Base-by-base conservation (phyloP, 2,797 vertebrate species). In the Macrochelys suwanniensis region DNA sequence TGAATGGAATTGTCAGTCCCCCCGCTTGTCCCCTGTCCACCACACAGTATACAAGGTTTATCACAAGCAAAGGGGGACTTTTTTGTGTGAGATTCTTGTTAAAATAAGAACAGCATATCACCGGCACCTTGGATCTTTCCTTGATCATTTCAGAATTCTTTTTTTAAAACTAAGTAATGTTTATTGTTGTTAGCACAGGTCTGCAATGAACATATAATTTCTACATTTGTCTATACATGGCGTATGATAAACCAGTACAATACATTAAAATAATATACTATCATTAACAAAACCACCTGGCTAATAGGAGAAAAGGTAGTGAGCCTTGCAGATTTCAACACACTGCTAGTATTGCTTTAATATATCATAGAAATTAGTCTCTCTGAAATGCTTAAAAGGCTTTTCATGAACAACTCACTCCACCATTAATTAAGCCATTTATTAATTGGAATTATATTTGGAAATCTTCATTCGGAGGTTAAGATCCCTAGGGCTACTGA, bases 381-480 rank as follows among this genome's bases (percentile, higher is more conserved):
- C 78, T 80, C 71, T 74, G 78, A 56, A 82, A 31, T 87, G 3
- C 86, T 84, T 90, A 31, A 85, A 92, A 84, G 88, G 26, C 12
- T 92, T 54, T 45, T 45, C 59, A 47, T 11, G 51, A 45, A 17
- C 47, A 84, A 51, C 47, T 21, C 84, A 77, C 86, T 85, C 47
- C 92, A 37, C 31, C 12, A 85, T 47, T 25, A 88, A 92, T 92
- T 16, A 53, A 84, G 77, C 33, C 81, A 77, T 83, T 89, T 93
- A 89, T 95, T 85, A 87, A 93, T 81, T 94, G 71, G 78, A 80
- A 87, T 88, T 86, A 89, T 95, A 56, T 26, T 89, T 84, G 31
- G 16, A 88, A 21, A 90, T 71, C 87, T 84, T 37, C 86, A 0
- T 92, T 12, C 79, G 93, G 49, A 91, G 85, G 42, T n/a, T 84